Conservation (phyloP, 2,888 invertebrate genomes). For the Drosophila quinaria region DNA sequence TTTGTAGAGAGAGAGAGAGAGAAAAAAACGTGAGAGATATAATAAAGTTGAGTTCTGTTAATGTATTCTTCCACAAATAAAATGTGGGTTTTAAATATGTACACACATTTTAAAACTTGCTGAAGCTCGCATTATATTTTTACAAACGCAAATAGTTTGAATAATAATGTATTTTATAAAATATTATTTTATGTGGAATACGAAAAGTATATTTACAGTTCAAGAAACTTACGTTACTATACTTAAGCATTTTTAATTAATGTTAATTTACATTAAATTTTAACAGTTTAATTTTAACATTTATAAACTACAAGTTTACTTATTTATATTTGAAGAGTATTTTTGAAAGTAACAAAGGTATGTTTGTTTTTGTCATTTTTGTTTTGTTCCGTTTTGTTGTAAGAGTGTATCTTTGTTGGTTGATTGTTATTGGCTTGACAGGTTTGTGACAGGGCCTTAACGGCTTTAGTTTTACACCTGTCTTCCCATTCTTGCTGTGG, state of each 20-base stretch:
- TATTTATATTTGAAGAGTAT: slow-evolving; percentile 1
- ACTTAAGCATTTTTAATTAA: too few species aligned
- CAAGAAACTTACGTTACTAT: too few species aligned
- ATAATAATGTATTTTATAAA: too few species aligned
- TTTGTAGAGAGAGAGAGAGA: background rate
- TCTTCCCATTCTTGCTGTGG: slow-evolving; percentile 16
- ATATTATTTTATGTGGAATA: too few species aligned
- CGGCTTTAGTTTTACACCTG: slow-evolving; percentile 49
- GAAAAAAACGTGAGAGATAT: background rate
- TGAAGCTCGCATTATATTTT: background rate
- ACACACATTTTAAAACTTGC: too few species aligned
- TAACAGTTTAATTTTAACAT: too few species aligned
- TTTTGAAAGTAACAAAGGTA: background rate
- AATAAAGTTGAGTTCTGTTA: background rate
- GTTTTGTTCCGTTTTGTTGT: too few species aligned
- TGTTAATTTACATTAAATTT: too few species aligned
- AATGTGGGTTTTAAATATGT: background rate
- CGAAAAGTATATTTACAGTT: too few species aligned
- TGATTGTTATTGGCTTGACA: slow-evolving; percentile 30
- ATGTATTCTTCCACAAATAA: background rate
- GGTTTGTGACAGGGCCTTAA: slow-evolving; percentile 46
- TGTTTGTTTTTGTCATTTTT: background rate
- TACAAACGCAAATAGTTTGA: too few species aligned
- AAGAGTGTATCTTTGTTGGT: background rate
- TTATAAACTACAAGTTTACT: too few species aligned